Evolutionary conservation across 2,113 vertebrate genomes (phyloP).

Genomic region (Toxostoma redivivum): DNA sequence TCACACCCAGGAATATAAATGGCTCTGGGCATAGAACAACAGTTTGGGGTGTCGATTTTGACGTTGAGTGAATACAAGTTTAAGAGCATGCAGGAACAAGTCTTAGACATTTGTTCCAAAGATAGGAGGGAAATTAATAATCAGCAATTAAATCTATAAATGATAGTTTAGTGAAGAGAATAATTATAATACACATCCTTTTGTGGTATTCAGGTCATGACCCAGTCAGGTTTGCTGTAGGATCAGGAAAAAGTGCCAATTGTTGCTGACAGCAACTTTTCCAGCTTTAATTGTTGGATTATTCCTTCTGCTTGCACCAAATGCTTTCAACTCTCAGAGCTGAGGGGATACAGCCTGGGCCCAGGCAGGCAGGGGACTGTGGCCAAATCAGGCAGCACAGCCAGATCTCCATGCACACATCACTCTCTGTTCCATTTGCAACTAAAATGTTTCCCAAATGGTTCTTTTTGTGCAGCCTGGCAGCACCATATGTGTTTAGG

Average conservation of each 20-base stretch:
- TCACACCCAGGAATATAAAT: neutral
- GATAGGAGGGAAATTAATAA: neutral
- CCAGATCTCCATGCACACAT: neutral
- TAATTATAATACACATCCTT: neutral
- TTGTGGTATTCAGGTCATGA: neutral
- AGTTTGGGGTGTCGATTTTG: neutral
- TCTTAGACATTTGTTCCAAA: neutral
- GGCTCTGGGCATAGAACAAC: neutral
- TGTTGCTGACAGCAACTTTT: neutral
- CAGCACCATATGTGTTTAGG: neutral
- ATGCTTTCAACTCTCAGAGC: neutral
- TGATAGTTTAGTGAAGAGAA: neutral
- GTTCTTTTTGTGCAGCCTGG: neutral
- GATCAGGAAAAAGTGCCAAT: neutral
- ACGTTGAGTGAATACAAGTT: neutral
- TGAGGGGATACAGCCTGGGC: neutral
- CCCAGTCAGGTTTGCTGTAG: neutral
- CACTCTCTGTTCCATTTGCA: neutral
- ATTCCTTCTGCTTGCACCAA: neutral
- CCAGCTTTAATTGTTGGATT: neutral
- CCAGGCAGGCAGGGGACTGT: neutral
- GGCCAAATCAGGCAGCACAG: neutral
- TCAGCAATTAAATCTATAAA: neutral
- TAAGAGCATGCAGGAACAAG: neutral
- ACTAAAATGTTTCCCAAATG: rapidly evolving